Evolutionary conservation across 2,888 invertebrate genomes (phyloP).

Genomic region (Epiblema foenella): DNA sequence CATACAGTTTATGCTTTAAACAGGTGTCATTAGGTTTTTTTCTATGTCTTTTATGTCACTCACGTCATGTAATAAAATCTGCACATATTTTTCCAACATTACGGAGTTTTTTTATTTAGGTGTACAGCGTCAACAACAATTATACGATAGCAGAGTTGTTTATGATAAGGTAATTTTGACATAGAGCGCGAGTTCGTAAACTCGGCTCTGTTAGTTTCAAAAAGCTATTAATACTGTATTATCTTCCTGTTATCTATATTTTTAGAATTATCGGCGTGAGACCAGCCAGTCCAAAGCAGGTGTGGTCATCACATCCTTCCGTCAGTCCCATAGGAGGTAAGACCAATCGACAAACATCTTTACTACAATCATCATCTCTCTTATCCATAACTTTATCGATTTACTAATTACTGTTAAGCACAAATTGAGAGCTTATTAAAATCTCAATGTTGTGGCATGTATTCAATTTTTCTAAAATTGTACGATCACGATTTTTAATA

Average conservation of each 20-base stretch:
- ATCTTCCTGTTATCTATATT: conserved; percentile 18
- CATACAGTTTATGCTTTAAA: no score
- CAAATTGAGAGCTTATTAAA: conserved; percentile 63
- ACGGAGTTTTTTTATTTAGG: no score
- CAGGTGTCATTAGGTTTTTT: no score
- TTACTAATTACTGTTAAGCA: conserved; percentile 54
- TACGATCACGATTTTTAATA: conserved; percentile 33
- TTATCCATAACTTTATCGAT: conserved; percentile 50
- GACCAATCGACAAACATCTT: conserved; percentile 17
- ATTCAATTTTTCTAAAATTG: conserved; percentile 24
- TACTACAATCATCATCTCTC: conserved; percentile 43
- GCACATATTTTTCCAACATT: no score
- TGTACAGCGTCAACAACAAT: no score
- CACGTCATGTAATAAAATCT: no score
- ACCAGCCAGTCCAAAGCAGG: conserved; percentile 89
- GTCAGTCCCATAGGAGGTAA: conserved; percentile 94
- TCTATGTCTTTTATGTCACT: no score
- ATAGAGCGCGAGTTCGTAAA: no score
- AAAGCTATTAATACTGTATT: no score
- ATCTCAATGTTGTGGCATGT: conserved; percentile 75
- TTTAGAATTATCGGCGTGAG: conserved; percentile 79
- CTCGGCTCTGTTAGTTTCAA: no score
- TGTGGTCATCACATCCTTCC: conserved; percentile 95
- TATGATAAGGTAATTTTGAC: no score
- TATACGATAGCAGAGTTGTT: no score